Base-by-base conservation (phyloP, 1,140 invertebrate genomes). In the Argopecten irradians region DNA sequence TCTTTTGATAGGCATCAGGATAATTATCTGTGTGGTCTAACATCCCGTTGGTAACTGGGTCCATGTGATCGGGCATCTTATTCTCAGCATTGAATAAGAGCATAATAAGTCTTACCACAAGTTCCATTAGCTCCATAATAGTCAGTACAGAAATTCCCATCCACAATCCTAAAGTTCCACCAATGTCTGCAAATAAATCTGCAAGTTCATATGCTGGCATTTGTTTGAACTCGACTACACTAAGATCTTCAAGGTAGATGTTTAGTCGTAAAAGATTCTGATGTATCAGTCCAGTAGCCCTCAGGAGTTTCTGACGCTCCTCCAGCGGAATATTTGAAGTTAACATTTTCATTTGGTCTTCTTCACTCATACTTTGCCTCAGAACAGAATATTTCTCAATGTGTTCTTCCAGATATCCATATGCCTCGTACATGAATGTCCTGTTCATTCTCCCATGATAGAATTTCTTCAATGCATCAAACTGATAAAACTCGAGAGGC, bases 141-240 rank as follows among this genome's bases (percentile, higher is more conserved):
- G 94, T 95, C 82, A 95, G 86, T 14, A 95, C 93, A 34, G 94
- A 95, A 83, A 95, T 94, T 8, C 94, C 94, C 93, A 95, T 95
- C 94, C 94, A 95, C 28, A 95, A 88, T 19, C 94, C 94, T 28
- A 95, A 88, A 7, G 94, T 95, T 1, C 94, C 94, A 7, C 94
- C 94, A 55, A 95, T 94, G 84, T 95, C 94, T 0, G 94, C 93
- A 89, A 95, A 94, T 87, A 95, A 91, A 87, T 95, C 94, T 8
- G 93, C 92, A 22, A 95, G 89, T 9, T 92, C 93, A 89, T 95
- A 95, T 22, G 92, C 93, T 33, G 93, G 92, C 87, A 93, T 94
- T 88, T 95, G 93, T 84, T 90, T 92, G 46, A 93, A 94, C 89
- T 95, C 93, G 8, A 93, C 91, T 14, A 95, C 92, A 91, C 93